A percentile compares a stretch with the other conserved stretches of the same genome.
Evolutionary conservation across 2,113 vertebrate genomes (phyloP).

Genomic region (Tretioscincus oriximinensis): DNA sequence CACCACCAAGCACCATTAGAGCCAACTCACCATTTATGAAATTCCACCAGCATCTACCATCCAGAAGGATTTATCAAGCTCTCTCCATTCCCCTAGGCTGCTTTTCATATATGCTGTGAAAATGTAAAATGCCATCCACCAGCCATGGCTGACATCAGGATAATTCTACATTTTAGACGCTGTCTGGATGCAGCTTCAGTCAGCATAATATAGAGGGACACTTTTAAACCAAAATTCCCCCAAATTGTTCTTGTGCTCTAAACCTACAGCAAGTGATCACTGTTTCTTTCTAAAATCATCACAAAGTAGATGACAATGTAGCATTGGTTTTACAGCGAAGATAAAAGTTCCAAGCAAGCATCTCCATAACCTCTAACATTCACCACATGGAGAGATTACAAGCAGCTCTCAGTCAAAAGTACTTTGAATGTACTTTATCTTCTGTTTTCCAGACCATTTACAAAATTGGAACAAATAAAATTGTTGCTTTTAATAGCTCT

Average conservation of each 20-base stretch:
- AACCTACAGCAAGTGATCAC: background rate
- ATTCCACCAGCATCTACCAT: too few species aligned
- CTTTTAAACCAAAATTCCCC: too few species aligned
- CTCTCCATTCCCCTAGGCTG: too few species aligned
- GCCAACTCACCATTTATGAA: too few species aligned
- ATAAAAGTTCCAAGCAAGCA: background rate
- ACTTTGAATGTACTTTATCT: background rate
- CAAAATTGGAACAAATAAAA: background rate
- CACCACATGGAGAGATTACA: background rate
- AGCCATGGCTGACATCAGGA: too few species aligned
- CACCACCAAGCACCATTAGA: too few species aligned
- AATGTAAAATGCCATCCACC: too few species aligned
- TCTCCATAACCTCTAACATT: background rate
- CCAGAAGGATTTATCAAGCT: too few species aligned
- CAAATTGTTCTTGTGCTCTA: background rate
- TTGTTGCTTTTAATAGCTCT: background rate
- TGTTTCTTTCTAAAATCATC: background rate
- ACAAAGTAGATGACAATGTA: background rate
- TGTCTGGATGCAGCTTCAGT: too few species aligned
- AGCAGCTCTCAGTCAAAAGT: background rate
- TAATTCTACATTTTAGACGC: too few species aligned
- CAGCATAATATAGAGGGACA: too few species aligned
- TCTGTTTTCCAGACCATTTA: conserved; percentile 1
- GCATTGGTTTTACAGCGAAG: background rate
- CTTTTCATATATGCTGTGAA: too few species aligned